A percentile compares a stretch with the other conserved stretches of the same genome.
Evolutionary conservation across 2,797 vertebrate species (phyloP).

Genomic region (Cetoscarus ocellatus): DNA sequence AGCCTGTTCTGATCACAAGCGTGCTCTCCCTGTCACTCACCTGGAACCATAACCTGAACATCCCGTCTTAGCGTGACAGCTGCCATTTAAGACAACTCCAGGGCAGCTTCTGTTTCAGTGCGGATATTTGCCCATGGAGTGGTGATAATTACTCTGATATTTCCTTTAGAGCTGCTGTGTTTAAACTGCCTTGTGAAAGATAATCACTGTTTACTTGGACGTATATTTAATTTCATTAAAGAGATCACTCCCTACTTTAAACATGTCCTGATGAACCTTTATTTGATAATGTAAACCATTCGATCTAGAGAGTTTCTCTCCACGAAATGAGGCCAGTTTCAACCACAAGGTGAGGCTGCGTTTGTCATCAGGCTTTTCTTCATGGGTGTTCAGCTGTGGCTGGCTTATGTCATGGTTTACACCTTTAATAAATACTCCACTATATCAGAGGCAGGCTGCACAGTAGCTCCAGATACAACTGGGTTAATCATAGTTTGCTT

Average conservation of each 20-base stretch:
- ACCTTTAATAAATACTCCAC: not conserved
- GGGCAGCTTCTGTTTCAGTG: not conserved
- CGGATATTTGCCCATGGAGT: not conserved
- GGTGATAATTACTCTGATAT: not conserved
- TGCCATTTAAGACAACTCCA: not conserved
- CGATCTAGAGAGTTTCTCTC: not conserved
- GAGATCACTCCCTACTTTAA: not conserved
- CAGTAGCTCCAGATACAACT: not conserved
- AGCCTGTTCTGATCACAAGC: not conserved
- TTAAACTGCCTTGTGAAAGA: not conserved
- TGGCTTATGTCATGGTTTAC: not conserved
- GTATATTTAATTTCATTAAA: not conserved
- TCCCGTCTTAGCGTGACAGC: not conserved
- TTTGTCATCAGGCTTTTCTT: not conserved
- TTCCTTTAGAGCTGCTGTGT: slow-evolving; percentile 5
- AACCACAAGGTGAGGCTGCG: not conserved
- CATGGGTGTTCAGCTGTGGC: not conserved
- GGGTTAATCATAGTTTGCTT: not conserved
- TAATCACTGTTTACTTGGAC: not conserved
- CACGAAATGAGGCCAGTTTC: not conserved
- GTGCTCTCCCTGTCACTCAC: not conserved
- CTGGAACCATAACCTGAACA: not conserved
- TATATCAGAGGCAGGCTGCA: not conserved
- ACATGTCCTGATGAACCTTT: not conserved
- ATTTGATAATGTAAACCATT: not conserved